Percentiles rank a stretch among this genome's conserved stretches.
Evolutionary conservation across 2,888 invertebrate species (phyloP).

Genomic region (Amiota communis): DNA sequence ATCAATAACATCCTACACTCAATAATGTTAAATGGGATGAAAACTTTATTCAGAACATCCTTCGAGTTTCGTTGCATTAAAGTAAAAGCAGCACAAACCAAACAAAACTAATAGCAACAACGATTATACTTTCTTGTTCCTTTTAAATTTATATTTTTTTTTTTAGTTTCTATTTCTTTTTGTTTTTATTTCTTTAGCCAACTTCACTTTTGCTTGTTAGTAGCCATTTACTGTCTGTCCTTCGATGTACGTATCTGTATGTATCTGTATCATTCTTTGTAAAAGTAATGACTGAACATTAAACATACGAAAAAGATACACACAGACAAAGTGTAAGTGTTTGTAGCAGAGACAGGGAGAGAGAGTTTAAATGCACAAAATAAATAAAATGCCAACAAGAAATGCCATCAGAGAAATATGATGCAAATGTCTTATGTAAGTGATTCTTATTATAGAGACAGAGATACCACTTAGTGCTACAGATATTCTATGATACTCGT

Average conservation of each 20-base stretch:
- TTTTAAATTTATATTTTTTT: conserved; percentile 7
- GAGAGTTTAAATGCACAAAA: conserved; percentile 45
- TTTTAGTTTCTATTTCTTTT: conserved; percentile 2
- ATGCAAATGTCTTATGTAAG: conserved; percentile 70
- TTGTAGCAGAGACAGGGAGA: conserved; percentile 22
- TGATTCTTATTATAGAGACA: conserved; percentile 54
- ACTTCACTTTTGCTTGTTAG: conserved; percentile 18
- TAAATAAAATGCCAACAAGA: conserved; percentile 61
- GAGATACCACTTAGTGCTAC: conserved; percentile 50
- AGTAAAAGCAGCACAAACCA: no score
- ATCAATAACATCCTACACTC: no score
- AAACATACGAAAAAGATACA: conserved; percentile 48
- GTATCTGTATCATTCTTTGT: conserved; percentile 40
- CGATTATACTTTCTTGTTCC: neutral
- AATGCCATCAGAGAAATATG: conserved; percentile 69
- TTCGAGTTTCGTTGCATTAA: no score
- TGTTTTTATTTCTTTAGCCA: conserved; percentile 2
- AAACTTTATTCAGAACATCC: no score
- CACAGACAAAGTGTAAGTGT: neutral
- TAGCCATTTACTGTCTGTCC: neutral
- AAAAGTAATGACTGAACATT: conserved; percentile 66
- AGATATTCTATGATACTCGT: conserved; percentile 52
- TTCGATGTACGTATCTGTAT: conserved; percentile 37
- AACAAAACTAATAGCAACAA: no score
- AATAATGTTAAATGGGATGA: no score